Evolutionary conservation across 92 coral and sea anemone species (phyloP), one percentile per base, ranked within the genome.

Genomic region (Heliopora coerulea): DNA sequence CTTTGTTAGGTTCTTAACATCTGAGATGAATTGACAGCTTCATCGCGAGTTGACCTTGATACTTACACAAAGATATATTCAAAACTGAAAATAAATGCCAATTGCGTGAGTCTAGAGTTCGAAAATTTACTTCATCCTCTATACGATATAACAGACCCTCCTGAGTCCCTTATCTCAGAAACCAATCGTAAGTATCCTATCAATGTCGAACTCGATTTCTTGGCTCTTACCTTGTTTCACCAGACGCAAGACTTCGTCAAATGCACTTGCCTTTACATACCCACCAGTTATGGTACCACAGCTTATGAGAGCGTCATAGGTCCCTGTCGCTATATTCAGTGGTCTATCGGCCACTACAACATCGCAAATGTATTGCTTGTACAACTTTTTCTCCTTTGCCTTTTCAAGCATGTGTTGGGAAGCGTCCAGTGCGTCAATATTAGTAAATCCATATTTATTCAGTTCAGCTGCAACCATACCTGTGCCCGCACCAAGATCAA

Each of bases 331-430:
- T 19, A 81, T 74, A 6, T 54, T 82, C 11, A 73, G 57, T 27
- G 54, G 49, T 0, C 62, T 54, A 3, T 81, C 82, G n/a, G 54
- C 85, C 12, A 73, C 23, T 20, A 81, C 56, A 11, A 73, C 46
- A 9, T 72, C 85, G 27, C 85, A 81, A 30, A 81, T 41, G 30
- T 61, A 62, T 28, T 81, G 19, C 74, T 81, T 81, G 75, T 81
- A 81, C 20, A 81, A 24, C 59, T 74, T 74, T 64, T 62, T 24
- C 74, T 81, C 74, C 34, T 74, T 63, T 18, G 85, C 85, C 26
- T 81, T 77, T 35, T 81, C 75, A 24, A 81, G 34, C 85, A 81
- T 81, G 65, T 73, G 65, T 54, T 81, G 74, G 8, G 85, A 81
- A 44, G 75, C 75, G 39, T 81, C 85, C 41, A 81, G 60, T 25